Evolutionary conservation across 2,113 vertebrate genomes (phyloP).

Genomic region (Oreocharis arfaki): DNA sequence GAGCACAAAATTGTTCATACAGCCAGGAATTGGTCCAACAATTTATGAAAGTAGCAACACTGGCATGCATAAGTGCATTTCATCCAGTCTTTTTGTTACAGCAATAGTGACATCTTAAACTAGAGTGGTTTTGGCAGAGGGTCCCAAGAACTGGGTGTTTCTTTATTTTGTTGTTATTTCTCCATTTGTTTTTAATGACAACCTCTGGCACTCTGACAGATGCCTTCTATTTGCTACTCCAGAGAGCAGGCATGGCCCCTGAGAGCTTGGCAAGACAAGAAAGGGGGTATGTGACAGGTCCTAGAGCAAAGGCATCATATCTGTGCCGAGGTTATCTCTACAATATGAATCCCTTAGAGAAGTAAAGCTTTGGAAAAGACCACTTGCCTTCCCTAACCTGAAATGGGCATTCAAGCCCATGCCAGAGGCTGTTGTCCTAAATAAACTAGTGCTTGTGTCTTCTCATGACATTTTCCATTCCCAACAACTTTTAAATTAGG

Average conservation of each 20-base stretch:
- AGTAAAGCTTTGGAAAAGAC: conserved; percentile 14
- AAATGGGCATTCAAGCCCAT: not conserved
- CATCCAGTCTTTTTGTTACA: not conserved
- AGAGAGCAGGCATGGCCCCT: not conserved
- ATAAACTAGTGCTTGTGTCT: not conserved
- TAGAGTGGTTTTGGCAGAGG: not conserved
- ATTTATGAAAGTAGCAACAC: not conserved
- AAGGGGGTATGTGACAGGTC: conserved; percentile 10
- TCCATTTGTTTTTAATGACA: conserved; percentile 39
- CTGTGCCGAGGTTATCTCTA: conserved; percentile 25
- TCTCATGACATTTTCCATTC: not conserved
- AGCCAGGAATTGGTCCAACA: not conserved
- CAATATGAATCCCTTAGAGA: not conserved
- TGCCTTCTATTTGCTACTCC: conserved; percentile 1
- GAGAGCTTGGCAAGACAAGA: conserved; percentile 27
- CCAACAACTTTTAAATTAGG: conserved; percentile 15
- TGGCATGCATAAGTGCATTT: not conserved
- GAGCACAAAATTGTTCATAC: not conserved
- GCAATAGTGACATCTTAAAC: not conserved
- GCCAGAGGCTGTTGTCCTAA: not conserved
- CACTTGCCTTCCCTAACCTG: not conserved
- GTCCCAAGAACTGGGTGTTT: not conserved
- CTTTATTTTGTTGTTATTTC: conserved; percentile 1
- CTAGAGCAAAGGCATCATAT: conserved; percentile 21
- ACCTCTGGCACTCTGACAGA: conserved; percentile 42